These are phyloP conservation scores for Drosophila yakuba DNA, from an alignment of 1,140 invertebrate genomes.

Conservation along the genomic window DNA sequence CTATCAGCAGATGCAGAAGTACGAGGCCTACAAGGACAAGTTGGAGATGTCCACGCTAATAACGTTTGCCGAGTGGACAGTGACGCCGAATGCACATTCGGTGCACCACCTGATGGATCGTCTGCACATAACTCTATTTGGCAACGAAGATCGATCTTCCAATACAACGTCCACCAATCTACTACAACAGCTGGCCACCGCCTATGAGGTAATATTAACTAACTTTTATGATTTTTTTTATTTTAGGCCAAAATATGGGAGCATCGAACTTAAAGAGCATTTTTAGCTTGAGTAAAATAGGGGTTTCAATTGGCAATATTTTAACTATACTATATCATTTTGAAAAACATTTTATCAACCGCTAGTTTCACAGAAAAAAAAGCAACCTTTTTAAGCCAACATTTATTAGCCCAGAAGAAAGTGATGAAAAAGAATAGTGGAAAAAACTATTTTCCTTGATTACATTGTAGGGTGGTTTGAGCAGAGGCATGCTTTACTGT, in stretches of 20 bases:
- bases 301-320: no score
- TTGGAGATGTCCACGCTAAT: constrained; percentile 88
- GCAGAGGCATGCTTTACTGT: constrained; percentile 7
- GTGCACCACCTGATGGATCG: constrained; percentile 88
- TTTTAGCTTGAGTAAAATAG: no score
- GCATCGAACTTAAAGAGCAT: no score
- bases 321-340: not conserved
- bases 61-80: constrained; percentile 88
- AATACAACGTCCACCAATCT: constrained; percentile 62
- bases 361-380: no score
- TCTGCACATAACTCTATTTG: constrained; percentile 86
- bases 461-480: constrained; percentile 5
- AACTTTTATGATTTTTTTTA: not conserved
- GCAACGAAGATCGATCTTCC: constrained; percentile 56
- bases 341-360: no score
- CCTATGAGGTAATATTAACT: constrained; percentile 70
- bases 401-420: not conserved
- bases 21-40: constrained; percentile 85
- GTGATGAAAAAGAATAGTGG: not conserved
- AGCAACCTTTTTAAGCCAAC: no score
- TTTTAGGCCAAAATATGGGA: not conserved
- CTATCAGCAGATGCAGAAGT: constrained; percentile 86
- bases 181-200: constrained; percentile 56
- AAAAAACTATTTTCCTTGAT: not conserved
- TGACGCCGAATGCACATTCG: constrained; percentile 87